Evolutionary conservation across 1,140 invertebrate species (phyloP).

Genomic region (Drosophila neocordata): DNA sequence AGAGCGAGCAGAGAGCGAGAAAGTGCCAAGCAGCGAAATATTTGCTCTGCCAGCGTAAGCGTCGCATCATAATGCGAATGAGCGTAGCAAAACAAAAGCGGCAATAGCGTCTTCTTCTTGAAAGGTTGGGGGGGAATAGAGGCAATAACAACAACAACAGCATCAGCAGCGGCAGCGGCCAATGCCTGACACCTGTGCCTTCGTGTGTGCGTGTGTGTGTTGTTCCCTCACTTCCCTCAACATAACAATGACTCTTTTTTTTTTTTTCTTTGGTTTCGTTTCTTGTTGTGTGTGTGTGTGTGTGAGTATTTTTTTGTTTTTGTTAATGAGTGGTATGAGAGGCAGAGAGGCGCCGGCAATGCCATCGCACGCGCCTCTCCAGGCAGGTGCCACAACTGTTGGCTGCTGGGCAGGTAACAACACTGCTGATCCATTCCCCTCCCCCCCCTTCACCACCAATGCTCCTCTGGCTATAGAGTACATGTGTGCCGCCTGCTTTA

Average conservation of each 20-base stretch:
- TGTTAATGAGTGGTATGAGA: slow-evolving; percentile 30
- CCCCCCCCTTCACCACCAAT: no score
- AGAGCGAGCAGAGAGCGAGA: background rate
- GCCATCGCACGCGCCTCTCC: slow-evolving; percentile 19
- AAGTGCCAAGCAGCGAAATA: background rate
- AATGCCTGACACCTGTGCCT: slow-evolving; percentile 6
- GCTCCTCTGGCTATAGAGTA: slow-evolving; percentile 41
- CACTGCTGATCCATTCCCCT: slow-evolving; percentile 4
- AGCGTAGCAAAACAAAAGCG: slow-evolving; percentile 36
- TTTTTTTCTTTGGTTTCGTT: slow-evolving; percentile 4
- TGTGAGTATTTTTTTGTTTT: slow-evolving; percentile 4
- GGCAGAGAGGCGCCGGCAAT: slow-evolving; percentile 13
- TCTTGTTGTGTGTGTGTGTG: no score
- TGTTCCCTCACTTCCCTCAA: background rate
- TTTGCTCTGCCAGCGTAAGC: background rate
- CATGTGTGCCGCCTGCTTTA: slow-evolving; percentile 35
- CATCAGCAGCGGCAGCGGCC: slow-evolving; percentile 12
- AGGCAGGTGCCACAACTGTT: slow-evolving; percentile 10
- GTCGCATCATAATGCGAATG: slow-evolving; percentile 14
- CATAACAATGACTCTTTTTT: slow-evolving; percentile 14
- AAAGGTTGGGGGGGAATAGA: background rate
- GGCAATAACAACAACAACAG: slow-evolving; percentile 12
- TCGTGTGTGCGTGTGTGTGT: background rate
- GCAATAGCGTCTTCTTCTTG: slow-evolving; percentile 24
- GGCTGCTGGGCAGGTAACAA: slow-evolving; percentile 15